These are phyloP conservation scores for Corythornis madagascariensis DNA, from an alignment of 2,113 vertebrate genomes.

Conservation along the genomic window DNA sequence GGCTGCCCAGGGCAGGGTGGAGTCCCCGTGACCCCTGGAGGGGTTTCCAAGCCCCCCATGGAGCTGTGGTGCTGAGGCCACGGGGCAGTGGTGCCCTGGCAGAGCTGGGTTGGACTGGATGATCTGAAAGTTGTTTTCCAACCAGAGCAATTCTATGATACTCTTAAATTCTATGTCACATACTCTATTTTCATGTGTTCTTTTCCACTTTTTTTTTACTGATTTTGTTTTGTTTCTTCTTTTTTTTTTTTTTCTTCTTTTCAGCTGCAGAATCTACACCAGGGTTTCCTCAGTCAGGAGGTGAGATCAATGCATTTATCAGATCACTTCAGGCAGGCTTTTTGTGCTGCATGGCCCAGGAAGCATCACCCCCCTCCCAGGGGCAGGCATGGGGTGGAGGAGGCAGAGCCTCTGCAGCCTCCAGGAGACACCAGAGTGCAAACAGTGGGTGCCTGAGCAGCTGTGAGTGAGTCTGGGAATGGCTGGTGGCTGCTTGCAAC, in stretches of 20 bases:
- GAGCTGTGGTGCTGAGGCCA: no score
- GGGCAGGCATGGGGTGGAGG: fast-evolving
- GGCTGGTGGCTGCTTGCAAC: not conserved
- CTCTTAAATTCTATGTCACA: no score
- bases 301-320: fast-evolving
- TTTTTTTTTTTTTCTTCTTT: not conserved
- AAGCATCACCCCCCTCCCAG: not conserved
- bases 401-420: not conserved
- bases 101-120: no score
- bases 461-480: not conserved
- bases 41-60: no score
- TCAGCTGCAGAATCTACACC: fast-evolving
- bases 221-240: no score
- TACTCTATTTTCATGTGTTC: not conserved
- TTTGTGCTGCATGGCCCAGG: fast-evolving
- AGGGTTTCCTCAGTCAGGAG: not conserved
- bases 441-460: no score
- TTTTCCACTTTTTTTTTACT: not conserved
- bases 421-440: fast-evolving
- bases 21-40: no score
- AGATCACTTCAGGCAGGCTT: not conserved
- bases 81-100: no score
- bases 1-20: no score
- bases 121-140: no score
- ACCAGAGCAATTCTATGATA: no score